Base-by-base conservation (phyloP, 2,888 invertebrate genomes). In the Cryptosula pallasiana region DNA sequence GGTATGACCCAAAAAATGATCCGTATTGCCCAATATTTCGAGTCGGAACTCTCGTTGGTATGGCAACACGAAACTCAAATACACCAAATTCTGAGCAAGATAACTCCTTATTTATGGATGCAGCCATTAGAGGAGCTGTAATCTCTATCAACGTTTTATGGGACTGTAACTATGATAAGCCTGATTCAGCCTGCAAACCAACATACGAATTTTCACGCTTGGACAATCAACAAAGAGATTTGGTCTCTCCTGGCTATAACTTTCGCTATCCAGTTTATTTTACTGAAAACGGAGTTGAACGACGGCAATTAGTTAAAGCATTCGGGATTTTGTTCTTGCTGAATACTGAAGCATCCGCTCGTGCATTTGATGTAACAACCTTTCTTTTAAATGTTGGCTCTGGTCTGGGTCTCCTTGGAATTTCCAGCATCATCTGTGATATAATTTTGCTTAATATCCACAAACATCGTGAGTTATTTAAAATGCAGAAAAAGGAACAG, bases 241-340 rank as follows among this genome's bases (percentile, higher is more conserved):
- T 5, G 3, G 23, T 45, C 9, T 23, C 25, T 2, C 9, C 35
- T 23, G 70, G 70, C 1, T 70, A 36, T 29, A 70, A 70, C 45
- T 70, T 70, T 29, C 70, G 84, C 69, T 82, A 79, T 77, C 85
- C 86, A 0, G 78, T 84, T 73, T 85, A 84, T 76, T 86, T 84
- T 74, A 78, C 78, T 57, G 76, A 78, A 0, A 77, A 80, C 74
- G 79, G 77, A 0, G 74, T 74, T 55, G 76, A 78, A 34, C 77
- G 77, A 9, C 77, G 87, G 34, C 86, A 86, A 3, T 75, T 87
- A 63, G 80, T 78, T 73, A 85, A 85, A 76, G 86, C 85, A 0
- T 87, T 81, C 76, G 87, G 87, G 1, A 84, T 87, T 54, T 82
- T 84, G 32, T 87, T 87, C 77, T 78, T 86, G 16, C 77, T 88